Evolutionary conservation across 2,113 vertebrate genomes (phyloP), one percentile per base, ranked within the genome.

Genomic region (Zosterops borbonicus): DNA sequence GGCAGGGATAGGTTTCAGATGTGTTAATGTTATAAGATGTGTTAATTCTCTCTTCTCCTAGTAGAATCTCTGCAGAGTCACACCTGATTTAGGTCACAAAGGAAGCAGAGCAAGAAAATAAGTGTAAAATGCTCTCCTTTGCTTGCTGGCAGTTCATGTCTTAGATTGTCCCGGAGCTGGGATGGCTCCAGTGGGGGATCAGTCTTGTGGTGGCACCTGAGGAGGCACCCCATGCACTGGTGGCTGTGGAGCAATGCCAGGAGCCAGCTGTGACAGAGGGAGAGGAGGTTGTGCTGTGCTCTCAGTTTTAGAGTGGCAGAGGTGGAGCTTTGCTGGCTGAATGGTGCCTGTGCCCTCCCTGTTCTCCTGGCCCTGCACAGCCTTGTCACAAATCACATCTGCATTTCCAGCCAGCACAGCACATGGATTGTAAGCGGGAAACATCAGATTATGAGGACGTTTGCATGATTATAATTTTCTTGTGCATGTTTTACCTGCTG

Each of bases 171-270:
- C 35, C 81, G 46, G 67, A 65, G 23, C 7, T 80, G 46, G 6
- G n/a, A 9, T 87, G 69, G 33, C 17, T 77, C 37, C 50, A 8
- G 35, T 3, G 46, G 31, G 47, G 41, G 19, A 29, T 21, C 0
- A 0, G 0, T 0, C 50, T 58, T 17, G 28, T 62, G 65, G 42
- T 4, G 24, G 28, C 63, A 70, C 77, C 53, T 65, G 62, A 31
- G n/a, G n/a, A 65, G 56, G 11, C 3, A 2, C 4, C 9, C 2
- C 27, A 1, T 15, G 58, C 53, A 1, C 46, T 47, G 7, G 4
- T 27, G 50, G 29, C 55, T 63, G 24, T 4, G 28, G 63, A 55
- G 74, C 53, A 42, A 5, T 22, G 9, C 60, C 74, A 58, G 60
- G 58, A 65, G 44, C 12, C 63, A 28, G 39, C 25, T 67, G 75